Evolutionary conservation across 2,113 vertebrate species (phyloP), one percentile per base, ranked within the genome.

Genomic region (Antechinus stuartii): DNA sequence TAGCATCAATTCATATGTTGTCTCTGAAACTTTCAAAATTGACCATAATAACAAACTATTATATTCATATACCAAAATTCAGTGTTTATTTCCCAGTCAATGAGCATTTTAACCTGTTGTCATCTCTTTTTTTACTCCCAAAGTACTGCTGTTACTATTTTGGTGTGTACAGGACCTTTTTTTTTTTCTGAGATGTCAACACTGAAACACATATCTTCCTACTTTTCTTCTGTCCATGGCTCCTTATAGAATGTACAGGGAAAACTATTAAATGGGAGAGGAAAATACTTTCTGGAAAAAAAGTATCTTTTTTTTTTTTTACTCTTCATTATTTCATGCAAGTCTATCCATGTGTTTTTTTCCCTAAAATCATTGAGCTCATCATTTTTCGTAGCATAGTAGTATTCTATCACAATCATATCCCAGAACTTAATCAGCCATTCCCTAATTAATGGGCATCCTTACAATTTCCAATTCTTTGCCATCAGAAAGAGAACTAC

Each of bases 221-320:
- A 42, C 4, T 1, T 95, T 68, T 91, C 68, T 16, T 90, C 89
- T 46, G 25, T 89, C 49, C 0, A 90, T 1, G 47, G 55, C 56
- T 91, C 14, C 49, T 91, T 92, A 55, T 19, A 90, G 1, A 52
- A 52, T 10, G 9, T 52, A 52, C 10, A 52, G 50, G 50, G 50
- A 52, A 52, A 52, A 52, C 50, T 52, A 49, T 52, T 52, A 52
- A 52, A 0, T 10, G 50, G 23, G 49, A 94, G 26, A 91, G 92
- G n/a, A 55, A 84, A 92, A 92, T 57, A 42, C 24, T 95, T 47
- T 56, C 47, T 93, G 93, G 96, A 93, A 55, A 91, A 91, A 76
- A 91, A 9, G 54, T 30, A 2, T 53, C 4, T 94, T 14, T 52
- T 52, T 52, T 94, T 10, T 52, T 52, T 52, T 52, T 10, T 7